phyloP scores from a whole-genome alignment of 2,113 vertebrate species.

The Castor canadensis region DNA sequence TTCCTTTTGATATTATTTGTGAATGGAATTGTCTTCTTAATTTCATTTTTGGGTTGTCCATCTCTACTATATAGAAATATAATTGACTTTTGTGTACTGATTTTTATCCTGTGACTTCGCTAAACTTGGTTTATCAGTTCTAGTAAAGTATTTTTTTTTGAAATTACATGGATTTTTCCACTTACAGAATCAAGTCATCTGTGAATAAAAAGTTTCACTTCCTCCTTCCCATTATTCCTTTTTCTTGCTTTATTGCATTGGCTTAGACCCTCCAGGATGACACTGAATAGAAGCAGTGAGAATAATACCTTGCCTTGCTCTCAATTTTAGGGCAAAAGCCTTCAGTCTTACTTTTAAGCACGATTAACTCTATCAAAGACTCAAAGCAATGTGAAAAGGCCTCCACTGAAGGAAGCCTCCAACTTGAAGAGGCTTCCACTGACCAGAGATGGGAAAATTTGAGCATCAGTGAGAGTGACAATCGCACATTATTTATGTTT shows the following conservation, averaged over 20 bases:
- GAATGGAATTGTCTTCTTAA: conserved; percentile 24
- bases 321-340: background rate
- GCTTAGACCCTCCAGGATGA: background rate
- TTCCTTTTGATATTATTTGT: background rate
- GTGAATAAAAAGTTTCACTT: background rate
- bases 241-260: conserved; percentile 38
- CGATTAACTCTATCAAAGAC: background rate
- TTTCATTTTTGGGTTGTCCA: background rate
- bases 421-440: background rate
- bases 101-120: background rate
- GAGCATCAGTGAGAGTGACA: background rate
- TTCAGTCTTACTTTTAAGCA: background rate
- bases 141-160: background rate
- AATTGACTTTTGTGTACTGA: background rate
- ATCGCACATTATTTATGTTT: background rate
- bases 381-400: background rate
- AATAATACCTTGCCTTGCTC: background rate
- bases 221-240: background rate
- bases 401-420: too few species aligned
- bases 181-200: background rate
- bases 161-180: background rate
- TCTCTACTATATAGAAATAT: background rate
- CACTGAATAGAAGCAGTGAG: background rate
- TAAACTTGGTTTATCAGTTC: background rate
- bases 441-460: background rate